Evolutionary conservation across 92 coral and sea anemone species (phyloP), one percentile per base, ranked within the genome.

Genomic region (Epizoanthus rinbou): DNA sequence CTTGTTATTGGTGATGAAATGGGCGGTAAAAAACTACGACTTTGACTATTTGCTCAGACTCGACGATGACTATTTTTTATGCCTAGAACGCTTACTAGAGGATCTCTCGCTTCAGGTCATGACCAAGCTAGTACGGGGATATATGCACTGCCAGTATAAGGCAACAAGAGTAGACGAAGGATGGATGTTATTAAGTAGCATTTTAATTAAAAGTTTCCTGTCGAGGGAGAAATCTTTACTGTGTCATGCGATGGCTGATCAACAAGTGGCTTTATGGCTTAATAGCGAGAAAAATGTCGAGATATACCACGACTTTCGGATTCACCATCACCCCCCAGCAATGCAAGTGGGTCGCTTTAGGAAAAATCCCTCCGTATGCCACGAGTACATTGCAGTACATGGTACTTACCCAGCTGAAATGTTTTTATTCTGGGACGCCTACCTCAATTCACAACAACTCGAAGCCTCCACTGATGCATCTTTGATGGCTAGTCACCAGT

Each of bases 241-340:
- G 35, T 78, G 82, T 24, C 82, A 78, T 6, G 58, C 82, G 3
- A 22, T 78, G 57, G 82, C 58, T 2, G 82, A 78, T 43, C 82
- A 78, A 16, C 82, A 78, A 59, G 71, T 78, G 37, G 82, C 82
- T 22, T 8, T 78, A 41, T 78, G 82, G 82, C 59, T 78, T 39
- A 78, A 78, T 21, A 57, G 35, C 71, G 82, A 78, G 58, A 14
- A 60, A 78, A 78, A 78, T 22, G 71, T 43, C 6, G 72, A 62
- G 6, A 63, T 78, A 13, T 78, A 57, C 41, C 82, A 78, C 39
- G 82, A 78, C 13, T 78, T 78, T 63, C 82, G 82, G 6, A 78
- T 78, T 21, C 82, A 78, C 52, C 82, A 78, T 54, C 82, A 78
- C 15, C 82, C 82, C 22, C 82, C 82, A 21, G 82, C 82, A 78